A percentile compares a stretch with the other conserved stretches of the same genome.
phyloP scores from a whole-genome alignment of 2,113 vertebrate genomes.

The Macrotis lagotis region DNA sequence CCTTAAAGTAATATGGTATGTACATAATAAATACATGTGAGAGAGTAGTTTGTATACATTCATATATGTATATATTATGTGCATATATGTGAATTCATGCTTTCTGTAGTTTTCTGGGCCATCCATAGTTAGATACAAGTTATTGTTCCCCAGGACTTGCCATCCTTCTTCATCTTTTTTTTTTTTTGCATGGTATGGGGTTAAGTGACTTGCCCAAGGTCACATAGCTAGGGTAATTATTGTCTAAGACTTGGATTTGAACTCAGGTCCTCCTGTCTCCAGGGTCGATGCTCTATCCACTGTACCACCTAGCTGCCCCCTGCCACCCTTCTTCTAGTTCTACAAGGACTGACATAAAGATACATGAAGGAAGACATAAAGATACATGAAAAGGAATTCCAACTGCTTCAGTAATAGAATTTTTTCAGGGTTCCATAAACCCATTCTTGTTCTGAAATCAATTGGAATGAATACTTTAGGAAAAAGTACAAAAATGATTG shows the following conservation, averaged over 20 bases:
- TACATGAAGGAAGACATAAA: not conserved
- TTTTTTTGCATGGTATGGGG: too few relatives aligned
- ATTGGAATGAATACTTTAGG: not conserved
- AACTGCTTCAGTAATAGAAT: not conserved
- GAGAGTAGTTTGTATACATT: not conserved
- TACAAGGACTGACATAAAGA: not conserved
- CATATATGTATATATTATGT: not conserved
- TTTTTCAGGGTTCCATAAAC: not conserved
- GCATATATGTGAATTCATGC: not conserved
- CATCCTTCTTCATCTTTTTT: not conserved
- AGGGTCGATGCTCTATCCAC: too few relatives aligned
- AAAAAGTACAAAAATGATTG: not conserved
- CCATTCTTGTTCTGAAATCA: not conserved
- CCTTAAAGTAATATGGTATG: not conserved
- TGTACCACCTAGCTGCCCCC: too few relatives aligned
- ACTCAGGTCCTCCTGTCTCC: too few relatives aligned
- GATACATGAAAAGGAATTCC: not conserved
- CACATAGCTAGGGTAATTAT: too few relatives aligned
- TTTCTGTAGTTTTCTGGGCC: not conserved
- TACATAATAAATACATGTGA: not conserved
- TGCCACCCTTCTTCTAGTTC: not conserved
- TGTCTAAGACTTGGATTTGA: too few relatives aligned
- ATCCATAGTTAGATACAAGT: not conserved
- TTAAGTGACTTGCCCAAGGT: too few relatives aligned
- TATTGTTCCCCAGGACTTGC: not conserved